Evolutionary conservation across 2,797 vertebrate species (phyloP).

Genomic region (Staurois parvus): DNA sequence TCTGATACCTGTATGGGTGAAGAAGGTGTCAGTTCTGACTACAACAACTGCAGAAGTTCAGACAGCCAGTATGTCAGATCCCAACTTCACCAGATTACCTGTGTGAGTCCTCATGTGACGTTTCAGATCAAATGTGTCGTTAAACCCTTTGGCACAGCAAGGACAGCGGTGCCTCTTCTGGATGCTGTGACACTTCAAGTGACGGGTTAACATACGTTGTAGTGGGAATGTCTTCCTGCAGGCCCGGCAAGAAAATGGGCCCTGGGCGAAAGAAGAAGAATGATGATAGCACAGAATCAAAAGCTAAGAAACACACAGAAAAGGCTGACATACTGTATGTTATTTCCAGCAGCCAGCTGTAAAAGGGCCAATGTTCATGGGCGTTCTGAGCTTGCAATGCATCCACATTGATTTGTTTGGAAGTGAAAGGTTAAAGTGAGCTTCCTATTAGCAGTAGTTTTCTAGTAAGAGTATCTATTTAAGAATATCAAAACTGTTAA

Average conservation of each 20-base stretch:
- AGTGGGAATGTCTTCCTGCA: slow-evolving; percentile 84
- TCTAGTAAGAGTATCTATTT: too few species aligned
- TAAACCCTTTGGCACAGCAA: slow-evolving; percentile 90
- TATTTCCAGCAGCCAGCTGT: too few species aligned
- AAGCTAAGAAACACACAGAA: too few species aligned
- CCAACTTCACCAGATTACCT: slow-evolving; percentile 66
- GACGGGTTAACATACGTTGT: slow-evolving; percentile 89
- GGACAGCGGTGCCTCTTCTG: slow-evolving; percentile 84
- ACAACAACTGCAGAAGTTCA: neutral
- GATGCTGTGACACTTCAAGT: slow-evolving; percentile 89
- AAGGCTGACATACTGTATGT: too few species aligned
- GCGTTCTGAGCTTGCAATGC: too few species aligned
- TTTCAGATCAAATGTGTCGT: slow-evolving; percentile 92
- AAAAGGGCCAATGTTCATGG: too few species aligned
- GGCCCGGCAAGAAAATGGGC: neutral
- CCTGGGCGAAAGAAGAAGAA: neutral
- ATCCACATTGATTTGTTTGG: too few species aligned
- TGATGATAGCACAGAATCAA: too few species aligned
- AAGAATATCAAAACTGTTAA: too few species aligned
- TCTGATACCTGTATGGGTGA: slow-evolving; percentile 79
- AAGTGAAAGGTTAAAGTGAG: too few species aligned
- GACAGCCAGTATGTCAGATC: neutral
- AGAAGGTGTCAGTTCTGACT: slow-evolving; percentile 21
- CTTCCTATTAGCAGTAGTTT: too few species aligned
- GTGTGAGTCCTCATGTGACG: slow-evolving; percentile 88